Evolutionary conservation across 2,113 vertebrate genomes (phyloP).

Genomic region (Xenus cinereus): DNA sequence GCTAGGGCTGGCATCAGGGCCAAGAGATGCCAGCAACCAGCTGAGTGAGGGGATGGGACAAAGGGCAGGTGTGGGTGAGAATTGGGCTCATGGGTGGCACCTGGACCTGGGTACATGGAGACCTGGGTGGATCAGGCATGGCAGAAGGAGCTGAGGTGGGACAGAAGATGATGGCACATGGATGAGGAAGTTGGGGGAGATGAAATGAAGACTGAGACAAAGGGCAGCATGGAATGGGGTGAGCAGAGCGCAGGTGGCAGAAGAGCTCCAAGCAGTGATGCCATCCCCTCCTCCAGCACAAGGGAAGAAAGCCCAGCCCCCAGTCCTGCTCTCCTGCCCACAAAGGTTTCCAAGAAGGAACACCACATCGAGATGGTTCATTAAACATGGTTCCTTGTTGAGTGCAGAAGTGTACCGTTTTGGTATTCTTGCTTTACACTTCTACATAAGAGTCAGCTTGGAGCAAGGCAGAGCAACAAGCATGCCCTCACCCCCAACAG

Average conservation of each 20-base stretch:
- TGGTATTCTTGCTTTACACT: not conserved
- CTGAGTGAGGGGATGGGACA: not conserved
- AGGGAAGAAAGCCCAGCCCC: not conserved
- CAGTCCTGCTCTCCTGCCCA: not conserved
- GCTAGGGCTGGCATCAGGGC: not conserved
- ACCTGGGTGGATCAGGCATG: not conserved
- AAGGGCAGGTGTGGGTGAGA: not conserved
- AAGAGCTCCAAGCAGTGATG: not conserved
- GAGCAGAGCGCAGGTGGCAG: not conserved
- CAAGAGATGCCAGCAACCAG: not conserved
- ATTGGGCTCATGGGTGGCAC: too few species aligned
- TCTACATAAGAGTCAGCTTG: not conserved
- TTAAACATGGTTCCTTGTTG: not conserved
- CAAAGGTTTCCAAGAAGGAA: not conserved
- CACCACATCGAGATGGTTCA: not conserved
- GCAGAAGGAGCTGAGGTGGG: not conserved
- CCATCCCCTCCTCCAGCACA: not conserved
- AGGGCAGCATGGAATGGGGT: not conserved
- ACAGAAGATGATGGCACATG: not conserved
- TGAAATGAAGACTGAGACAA: not conserved
- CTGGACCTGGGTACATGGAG: not conserved
- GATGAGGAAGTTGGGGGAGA: not conserved
- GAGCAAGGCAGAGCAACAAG: not conserved
- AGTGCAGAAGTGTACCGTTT: not conserved
- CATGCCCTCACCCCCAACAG: not conserved